Conservation (phyloP, 2,113 vertebrate species). For the Pipa parva region DNA sequence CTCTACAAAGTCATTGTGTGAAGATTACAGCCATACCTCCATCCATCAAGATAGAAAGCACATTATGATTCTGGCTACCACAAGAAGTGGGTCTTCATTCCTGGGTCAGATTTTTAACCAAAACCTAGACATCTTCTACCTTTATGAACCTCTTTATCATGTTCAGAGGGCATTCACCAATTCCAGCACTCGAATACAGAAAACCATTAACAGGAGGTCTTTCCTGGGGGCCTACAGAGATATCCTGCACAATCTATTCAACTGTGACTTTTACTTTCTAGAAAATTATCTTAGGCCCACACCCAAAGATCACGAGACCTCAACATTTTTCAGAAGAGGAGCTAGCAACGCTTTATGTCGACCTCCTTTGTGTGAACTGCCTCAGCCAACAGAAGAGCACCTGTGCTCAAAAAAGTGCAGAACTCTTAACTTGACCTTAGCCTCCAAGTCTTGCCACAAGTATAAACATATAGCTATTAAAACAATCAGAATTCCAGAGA, state of each 20-base stretch:
- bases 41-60: conserved; percentile 53
- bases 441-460: conserved; percentile 58
- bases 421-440: conserved; percentile 65
- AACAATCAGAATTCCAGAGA: conserved; percentile 66
- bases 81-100: conserved; percentile 74
- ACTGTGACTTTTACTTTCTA: conserved; percentile 67
- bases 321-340: conserved; percentile 63
- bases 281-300: conserved; percentile 68
- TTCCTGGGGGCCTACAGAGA: conserved; percentile 68
- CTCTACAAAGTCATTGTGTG: conserved; percentile 51
- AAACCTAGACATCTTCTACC: conserved; percentile 67
- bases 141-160: conserved; percentile 74
- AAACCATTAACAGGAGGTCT: conserved; percentile 55
- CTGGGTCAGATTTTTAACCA: conserved; percentile 74
- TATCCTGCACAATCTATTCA: conserved; percentile 70
- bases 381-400: conserved; percentile 49
- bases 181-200: conserved; percentile 56
- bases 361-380: conserved; percentile 60
- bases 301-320: conserved; percentile 63
- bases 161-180: conserved; percentile 68
- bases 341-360: conserved; percentile 71
- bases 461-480: conserved; percentile 64
- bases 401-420: conserved; percentile 66
- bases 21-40: conserved; percentile 48
- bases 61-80: conserved; percentile 70